These are phyloP conservation scores for Catocala nupta DNA, from an alignment of 2,888 invertebrate species.

Conservation along the genomic window DNA sequence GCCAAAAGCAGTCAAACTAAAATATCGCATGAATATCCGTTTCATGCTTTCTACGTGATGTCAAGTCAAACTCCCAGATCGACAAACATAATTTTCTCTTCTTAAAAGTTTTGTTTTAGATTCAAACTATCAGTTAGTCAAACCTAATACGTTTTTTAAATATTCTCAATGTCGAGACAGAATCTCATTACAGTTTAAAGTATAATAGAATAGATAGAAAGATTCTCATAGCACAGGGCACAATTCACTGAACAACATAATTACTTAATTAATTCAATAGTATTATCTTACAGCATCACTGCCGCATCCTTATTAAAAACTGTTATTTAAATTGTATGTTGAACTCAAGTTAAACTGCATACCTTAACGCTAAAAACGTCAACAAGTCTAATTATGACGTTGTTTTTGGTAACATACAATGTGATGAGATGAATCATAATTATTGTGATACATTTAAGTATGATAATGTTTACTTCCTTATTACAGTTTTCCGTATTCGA, in stretches of 20 bases:
- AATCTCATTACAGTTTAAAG: too few relatives aligned
- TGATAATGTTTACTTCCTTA: constrained; percentile 5
- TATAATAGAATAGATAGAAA: too few relatives aligned
- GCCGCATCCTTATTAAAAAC: constrained; percentile 43
- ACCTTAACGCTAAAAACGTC: constrained; percentile 16
- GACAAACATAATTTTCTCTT: too few relatives aligned
- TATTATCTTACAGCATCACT: constrained; percentile 17
- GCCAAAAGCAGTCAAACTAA: too few relatives aligned
- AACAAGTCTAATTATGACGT: constrained; percentile 8
- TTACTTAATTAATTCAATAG: constrained; percentile 7
- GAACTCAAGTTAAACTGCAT: constrained; percentile 15
- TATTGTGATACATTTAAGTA: constrained; percentile 3
- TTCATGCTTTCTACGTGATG: too few relatives aligned
- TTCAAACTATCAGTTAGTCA: too few relatives aligned
- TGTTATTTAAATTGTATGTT: constrained; percentile 14
- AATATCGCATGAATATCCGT: too few relatives aligned
- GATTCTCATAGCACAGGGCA: too few relatives aligned
- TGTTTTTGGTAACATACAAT: constrained; percentile 1
- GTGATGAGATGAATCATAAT: constrained; percentile 9
- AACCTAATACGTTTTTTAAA: too few relatives aligned
- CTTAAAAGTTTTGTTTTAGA: too few relatives aligned
- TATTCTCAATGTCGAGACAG: too few relatives aligned
- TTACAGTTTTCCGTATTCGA: constrained; percentile 4
- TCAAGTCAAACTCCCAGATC: too few relatives aligned
- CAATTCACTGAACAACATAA: background rate